phyloP scores from a whole-genome alignment of 2,797 vertebrate species.

The Arrhamphus sclerolepis region DNA sequence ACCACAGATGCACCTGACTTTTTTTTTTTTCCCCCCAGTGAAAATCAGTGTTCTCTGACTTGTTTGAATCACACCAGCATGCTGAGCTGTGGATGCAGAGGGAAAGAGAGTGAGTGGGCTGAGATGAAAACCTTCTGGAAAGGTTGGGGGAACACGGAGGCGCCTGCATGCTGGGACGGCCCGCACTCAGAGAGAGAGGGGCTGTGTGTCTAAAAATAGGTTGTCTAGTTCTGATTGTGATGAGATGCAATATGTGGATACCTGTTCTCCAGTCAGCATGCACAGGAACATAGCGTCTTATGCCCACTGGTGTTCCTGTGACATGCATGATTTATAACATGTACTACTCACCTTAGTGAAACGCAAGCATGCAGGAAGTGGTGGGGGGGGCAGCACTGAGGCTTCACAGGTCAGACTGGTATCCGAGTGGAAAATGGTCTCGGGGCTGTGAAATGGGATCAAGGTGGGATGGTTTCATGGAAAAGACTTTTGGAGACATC shows the following conservation, averaged over 20 bases:
- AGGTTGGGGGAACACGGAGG: constrained; percentile 21
- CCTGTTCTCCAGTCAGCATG: constrained; percentile 22
- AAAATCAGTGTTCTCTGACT: constrained; percentile 13
- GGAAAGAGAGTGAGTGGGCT: constrained; percentile 21
- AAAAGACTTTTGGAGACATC: constrained; percentile 42
- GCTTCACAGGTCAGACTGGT: constrained; percentile 26
- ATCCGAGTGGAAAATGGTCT: constrained; percentile 39
- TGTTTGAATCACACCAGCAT: constrained; percentile 5
- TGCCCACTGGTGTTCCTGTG: constrained; percentile 9
- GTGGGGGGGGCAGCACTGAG: constrained; percentile 21
- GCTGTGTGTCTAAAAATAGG: constrained; percentile 51
- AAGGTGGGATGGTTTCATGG: constrained; percentile 37
- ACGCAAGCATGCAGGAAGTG: constrained; percentile 33
- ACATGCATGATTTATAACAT: constrained; percentile 40
- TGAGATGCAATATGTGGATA: constrained; percentile 47
- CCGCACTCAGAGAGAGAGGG: constrained; percentile 24
- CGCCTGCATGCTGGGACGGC: constrained; percentile 36
- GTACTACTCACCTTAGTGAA: constrained; percentile 33
- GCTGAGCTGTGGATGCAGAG: constrained; percentile 16
- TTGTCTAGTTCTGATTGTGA: constrained; percentile 21
- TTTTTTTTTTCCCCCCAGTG: constrained; percentile 8
- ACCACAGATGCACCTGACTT: not conserved
- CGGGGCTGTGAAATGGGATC: constrained; percentile 40
- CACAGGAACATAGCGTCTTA: constrained; percentile 26
- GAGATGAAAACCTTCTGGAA: constrained; percentile 50